Evolutionary conservation across 37 sponge, comb jelly and placozoan species (phyloP).

Genomic region (Dysidea cf. avara): DNA sequence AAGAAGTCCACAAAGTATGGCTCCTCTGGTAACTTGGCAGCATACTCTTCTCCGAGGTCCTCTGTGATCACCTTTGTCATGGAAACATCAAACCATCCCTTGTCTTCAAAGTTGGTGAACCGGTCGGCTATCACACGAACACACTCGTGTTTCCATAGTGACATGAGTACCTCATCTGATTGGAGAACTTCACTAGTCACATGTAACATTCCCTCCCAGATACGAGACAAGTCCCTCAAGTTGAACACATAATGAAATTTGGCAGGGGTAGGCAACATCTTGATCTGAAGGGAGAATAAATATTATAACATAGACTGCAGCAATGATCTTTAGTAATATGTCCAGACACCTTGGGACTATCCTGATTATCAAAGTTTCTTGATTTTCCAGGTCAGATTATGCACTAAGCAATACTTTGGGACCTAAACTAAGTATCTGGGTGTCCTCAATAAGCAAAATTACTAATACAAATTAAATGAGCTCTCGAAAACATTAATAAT

Average conservation of each 20-base stretch:
- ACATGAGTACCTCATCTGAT: constrained; percentile 44
- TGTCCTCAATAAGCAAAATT: no score
- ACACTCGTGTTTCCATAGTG: constrained; percentile 96
- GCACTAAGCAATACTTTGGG: no score
- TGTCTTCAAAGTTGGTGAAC: constrained; percentile 93
- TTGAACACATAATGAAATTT: constrained; percentile 99
- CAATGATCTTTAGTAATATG: no score
- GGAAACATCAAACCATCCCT: constrained; percentile 84
- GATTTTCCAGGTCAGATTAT: no score
- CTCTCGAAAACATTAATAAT: no score
- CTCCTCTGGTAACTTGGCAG: constrained; percentile 68
- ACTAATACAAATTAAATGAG: no score
- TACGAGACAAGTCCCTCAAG: constrained; percentile 96
- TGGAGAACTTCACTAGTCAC: constrained; percentile 55
- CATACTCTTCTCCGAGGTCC: constrained; percentile 55
- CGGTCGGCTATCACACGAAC: constrained; percentile 94
- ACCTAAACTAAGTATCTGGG: no score
- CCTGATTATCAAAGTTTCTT: no score
- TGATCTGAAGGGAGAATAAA: no score
- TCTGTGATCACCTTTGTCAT: constrained; percentile 58
- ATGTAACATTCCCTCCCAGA: constrained; percentile 98
- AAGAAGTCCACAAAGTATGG: constrained; percentile 98
- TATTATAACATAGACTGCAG: no score
- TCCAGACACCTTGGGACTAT: no score
- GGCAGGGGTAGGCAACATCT: constrained; percentile 98